Conservation (phyloP, 2,113 vertebrate species). For the Lepisosteus osseus region DNA sequence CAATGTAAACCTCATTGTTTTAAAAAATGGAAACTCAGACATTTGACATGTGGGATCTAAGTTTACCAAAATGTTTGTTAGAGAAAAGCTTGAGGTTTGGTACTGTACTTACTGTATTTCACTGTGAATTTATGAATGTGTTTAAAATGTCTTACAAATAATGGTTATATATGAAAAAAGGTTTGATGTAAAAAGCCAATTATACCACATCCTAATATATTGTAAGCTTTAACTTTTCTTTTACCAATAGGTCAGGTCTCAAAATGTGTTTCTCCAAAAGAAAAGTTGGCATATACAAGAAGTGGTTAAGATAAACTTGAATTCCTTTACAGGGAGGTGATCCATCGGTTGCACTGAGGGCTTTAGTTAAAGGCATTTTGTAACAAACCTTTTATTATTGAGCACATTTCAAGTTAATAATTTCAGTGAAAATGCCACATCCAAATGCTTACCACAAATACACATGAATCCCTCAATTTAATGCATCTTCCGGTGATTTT, state of each 20-base stretch:
- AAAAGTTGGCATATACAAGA: conserved; percentile 1
- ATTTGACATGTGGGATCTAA: no score
- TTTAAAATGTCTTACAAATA: no score
- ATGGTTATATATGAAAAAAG: no score
- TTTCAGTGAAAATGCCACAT: conserved; percentile 20
- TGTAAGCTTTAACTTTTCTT: neutral
- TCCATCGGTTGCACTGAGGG: neutral
- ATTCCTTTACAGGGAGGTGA: neutral
- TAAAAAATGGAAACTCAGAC: no score
- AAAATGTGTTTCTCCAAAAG: conserved; percentile 6
- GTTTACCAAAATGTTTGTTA: no score
- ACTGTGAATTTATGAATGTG: no score
- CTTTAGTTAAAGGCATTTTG: conserved; percentile 1
- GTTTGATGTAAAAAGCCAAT: no score
- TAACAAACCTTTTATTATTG: conserved; percentile 24
- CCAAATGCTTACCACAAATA: conserved; percentile 20
- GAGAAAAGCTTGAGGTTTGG: no score
- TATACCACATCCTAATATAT: no score
- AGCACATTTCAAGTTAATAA: conserved; percentile 29
- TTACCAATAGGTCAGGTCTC: neutral
- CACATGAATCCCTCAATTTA: conserved; percentile 15
- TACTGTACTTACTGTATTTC: no score
- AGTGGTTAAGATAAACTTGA: neutral
- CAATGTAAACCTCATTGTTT: no score
- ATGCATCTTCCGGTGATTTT: conserved; percentile 19